Conservation (phyloP, 2,888 invertebrate species). For the Tuta absoluta region DNA sequence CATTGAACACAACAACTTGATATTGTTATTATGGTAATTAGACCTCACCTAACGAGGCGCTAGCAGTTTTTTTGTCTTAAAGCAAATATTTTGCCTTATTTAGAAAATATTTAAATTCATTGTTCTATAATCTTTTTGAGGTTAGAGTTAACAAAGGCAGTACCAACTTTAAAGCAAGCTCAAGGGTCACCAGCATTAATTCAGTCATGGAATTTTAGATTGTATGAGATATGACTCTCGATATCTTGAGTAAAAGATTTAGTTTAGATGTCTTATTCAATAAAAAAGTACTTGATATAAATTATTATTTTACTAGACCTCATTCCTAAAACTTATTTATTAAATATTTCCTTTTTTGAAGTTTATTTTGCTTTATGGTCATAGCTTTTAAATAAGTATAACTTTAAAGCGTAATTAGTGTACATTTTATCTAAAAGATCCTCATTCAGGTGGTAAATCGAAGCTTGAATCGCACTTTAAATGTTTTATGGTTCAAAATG, state of each 20-base stretch:
- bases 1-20: slow-evolving; percentile 12
- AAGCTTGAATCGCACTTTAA: background rate
- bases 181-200: too few species aligned
- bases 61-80: background rate
- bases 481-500: background rate
- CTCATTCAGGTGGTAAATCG: background rate
- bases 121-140: too few species aligned
- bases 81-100: background rate
- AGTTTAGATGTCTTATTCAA: too few species aligned
- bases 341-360: background rate
- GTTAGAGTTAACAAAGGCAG: too few species aligned
- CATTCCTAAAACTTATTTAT: background rate
- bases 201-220: too few species aligned
- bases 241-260: too few species aligned
- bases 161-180: too few species aligned
- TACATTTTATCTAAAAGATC: background rate
- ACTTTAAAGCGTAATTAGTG: background rate
- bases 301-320: too few species aligned
- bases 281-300: too few species aligned
- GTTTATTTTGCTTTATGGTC: background rate
- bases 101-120: background rate
- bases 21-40: slow-evolving; percentile 17
- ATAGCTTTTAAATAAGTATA: background rate
- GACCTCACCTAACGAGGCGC: slow-evolving; percentile 5
- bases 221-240: too few species aligned